These are phyloP conservation scores for Brachyptera putata DNA, from an alignment of 2,888 invertebrate species.

Conservation along the genomic window DNA sequence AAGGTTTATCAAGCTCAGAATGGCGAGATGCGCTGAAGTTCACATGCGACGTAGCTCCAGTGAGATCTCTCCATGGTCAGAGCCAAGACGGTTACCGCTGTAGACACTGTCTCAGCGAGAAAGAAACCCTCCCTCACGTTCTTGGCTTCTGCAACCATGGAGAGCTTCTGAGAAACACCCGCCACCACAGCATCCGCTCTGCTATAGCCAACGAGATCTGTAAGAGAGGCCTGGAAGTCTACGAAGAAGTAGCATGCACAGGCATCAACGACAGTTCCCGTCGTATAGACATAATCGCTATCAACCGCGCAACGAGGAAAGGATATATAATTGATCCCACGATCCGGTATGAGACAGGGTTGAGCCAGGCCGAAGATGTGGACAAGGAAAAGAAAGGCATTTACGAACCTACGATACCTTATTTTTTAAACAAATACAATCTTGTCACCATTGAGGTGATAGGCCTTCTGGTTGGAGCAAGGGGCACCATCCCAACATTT, in stretches of 20 bases:
- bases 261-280: not conserved
- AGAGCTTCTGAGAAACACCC: not conserved
- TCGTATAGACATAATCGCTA: not conserved
- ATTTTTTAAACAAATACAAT: not conserved
- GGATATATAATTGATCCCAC: not conserved
- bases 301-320: not conserved
- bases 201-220: not conserved
- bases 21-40: not conserved
- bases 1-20: not conserved
- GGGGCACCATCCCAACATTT: not conserved
- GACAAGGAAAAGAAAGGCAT: not conserved
- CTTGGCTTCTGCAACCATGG: not conserved
- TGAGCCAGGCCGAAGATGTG: not conserved
- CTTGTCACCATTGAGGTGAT: not conserved
- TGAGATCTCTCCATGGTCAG: not conserved
- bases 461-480: not conserved
- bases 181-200: not conserved
- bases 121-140: not conserved
- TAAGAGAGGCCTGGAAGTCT: not conserved
- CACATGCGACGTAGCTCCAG: not conserved
- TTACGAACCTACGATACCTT: not conserved
- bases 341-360: not conserved
- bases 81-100: not conserved
- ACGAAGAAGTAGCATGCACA: not conserved
- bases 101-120: not conserved